Percentiles rank a stretch among this genome's conserved stretches.
phyloP scores from a whole-genome alignment of 2,113 vertebrate genomes.

The Dromas ardeola region DNA sequence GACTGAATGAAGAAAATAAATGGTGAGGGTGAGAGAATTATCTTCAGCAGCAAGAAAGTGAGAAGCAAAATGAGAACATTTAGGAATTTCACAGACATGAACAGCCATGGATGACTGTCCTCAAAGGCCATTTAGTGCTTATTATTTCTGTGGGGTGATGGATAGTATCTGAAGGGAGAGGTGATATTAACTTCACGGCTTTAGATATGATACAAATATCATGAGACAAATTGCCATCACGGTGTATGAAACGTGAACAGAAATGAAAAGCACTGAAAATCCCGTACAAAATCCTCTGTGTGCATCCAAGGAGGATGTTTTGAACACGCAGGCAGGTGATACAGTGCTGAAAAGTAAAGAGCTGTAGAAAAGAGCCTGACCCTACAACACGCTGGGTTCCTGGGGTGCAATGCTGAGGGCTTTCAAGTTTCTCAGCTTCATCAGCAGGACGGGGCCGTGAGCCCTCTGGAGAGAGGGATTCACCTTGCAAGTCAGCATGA shows the following conservation, averaged over 20 bases:
- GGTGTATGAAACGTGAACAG: background rate
- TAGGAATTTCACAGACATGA: background rate
- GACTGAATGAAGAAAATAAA: background rate
- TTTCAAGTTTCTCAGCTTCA: background rate
- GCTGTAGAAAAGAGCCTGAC: background rate
- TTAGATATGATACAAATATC: background rate
- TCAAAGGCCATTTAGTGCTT: background rate
- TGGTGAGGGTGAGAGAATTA: background rate
- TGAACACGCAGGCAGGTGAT: background rate
- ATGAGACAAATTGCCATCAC: background rate
- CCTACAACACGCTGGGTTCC: background rate
- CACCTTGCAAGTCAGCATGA: background rate
- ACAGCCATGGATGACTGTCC: background rate
- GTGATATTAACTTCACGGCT: background rate
- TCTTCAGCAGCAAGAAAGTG: background rate
- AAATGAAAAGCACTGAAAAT: background rate
- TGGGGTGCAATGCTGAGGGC: background rate
- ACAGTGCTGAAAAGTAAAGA: background rate
- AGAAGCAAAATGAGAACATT: background rate
- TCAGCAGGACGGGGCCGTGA: rapidly evolving
- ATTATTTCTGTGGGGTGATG: background rate
- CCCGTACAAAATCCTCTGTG: background rate
- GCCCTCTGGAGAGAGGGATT: background rate
- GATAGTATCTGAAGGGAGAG: background rate
- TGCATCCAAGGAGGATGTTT: background rate